Evolutionary conservation across 2,888 invertebrate genomes (phyloP).

Genomic region (Lysandra coridon): DNA sequence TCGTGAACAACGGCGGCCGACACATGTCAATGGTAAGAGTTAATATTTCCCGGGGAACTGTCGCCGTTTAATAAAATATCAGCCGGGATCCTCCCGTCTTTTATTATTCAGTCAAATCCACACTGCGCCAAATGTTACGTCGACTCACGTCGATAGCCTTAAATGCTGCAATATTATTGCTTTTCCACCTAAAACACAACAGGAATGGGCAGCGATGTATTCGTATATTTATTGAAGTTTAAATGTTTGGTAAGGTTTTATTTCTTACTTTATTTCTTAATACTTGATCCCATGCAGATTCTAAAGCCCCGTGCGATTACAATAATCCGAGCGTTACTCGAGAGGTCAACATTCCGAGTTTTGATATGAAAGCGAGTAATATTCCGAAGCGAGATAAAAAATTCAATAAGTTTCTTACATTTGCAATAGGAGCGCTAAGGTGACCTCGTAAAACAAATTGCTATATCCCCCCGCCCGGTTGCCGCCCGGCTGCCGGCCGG

Average conservation of each 20-base stretch:
- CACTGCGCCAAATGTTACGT: slow-evolving; percentile 32
- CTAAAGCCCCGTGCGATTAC: background rate
- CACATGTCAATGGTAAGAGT: slow-evolving; percentile 46
- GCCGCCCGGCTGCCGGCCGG: slow-evolving; percentile 66
- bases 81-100: slow-evolving; percentile 25
- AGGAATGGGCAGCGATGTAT: background rate
- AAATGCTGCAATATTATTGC: slow-evolving; percentile 20
- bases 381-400: background rate
- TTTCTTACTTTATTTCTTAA: background rate
- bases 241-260: background rate
- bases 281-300: background rate
- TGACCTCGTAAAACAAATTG: slow-evolving; percentile 65
- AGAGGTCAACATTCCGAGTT: background rate
- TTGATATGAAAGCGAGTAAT: slow-evolving; percentile 1
- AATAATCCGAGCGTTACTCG: background rate
- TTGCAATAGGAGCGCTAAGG: slow-evolving; percentile 47
- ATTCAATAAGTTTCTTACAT: slow-evolving; percentile 19
- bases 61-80: slow-evolving; percentile 30
- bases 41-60: slow-evolving; percentile 24
- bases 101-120: slow-evolving; percentile 30
- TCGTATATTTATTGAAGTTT: background rate
- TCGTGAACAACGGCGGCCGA: slow-evolving; percentile 38
- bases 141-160: slow-evolving; percentile 26
- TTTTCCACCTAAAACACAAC: background rate
- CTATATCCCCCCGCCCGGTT: slow-evolving; percentile 70